phyloP scores from a whole-genome alignment of 2,113 vertebrate species.

The Python bivittatus region DNA sequence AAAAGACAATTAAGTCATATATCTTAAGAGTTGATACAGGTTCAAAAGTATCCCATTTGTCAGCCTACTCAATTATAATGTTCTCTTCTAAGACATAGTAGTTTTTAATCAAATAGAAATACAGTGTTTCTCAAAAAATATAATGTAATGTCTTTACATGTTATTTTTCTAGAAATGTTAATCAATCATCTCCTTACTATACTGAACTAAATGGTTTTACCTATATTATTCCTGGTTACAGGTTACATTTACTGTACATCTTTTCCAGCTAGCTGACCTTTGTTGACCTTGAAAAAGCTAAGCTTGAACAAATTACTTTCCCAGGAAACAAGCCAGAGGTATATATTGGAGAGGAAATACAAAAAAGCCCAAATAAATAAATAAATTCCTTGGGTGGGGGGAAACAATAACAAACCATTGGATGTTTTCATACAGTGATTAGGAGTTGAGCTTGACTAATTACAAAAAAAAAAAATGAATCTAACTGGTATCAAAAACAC shows the following conservation, averaged over 20 bases:
- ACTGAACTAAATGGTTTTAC: background rate
- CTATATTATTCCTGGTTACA: background rate
- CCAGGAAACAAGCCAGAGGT: background rate
- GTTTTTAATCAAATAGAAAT: background rate
- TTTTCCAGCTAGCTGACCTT: background rate
- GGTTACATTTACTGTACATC: background rate
- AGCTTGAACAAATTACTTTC: background rate
- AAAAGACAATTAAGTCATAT: background rate
- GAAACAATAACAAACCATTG: background rate
- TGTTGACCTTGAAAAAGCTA: background rate
- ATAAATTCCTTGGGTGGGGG: background rate
- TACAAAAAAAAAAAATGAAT: background rate
- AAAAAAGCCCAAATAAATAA: background rate
- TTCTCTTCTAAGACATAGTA: background rate
- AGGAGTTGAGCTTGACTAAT: background rate
- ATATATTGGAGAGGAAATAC: background rate
- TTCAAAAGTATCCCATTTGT: background rate
- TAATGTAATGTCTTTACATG: background rate
- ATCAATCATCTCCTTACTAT: background rate
- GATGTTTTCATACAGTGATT: background rate
- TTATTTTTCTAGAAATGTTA: background rate
- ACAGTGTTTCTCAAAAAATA: background rate
- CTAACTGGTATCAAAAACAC: slow-evolving; percentile 3
- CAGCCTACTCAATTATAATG: background rate
- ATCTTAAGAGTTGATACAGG: background rate